Base-by-base conservation (phyloP, 2,888 invertebrate genomes). In the Platynereis dumerilii region DNA sequence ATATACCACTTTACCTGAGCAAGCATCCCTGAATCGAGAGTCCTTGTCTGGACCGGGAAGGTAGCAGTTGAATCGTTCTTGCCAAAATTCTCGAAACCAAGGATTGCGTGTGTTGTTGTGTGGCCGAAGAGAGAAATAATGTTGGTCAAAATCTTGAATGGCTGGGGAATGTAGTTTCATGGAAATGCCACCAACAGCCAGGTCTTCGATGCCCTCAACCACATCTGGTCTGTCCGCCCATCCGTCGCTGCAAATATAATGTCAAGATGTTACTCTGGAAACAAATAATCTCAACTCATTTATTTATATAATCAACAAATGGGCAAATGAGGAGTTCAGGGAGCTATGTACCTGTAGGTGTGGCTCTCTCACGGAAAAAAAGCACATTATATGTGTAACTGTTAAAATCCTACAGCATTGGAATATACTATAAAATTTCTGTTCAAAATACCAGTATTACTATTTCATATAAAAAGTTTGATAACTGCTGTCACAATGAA, bases 61-160 rank as follows among this genome's bases (percentile, higher is more conserved):
- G 42, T 69, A 73, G 80, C 91, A 91, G 74, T 88, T 86, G 83
- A 91, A 91, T 74, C 88, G 88, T 69, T 87, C 85, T 80, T 91
- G 89, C 92, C 92, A 92, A 83, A 91, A 91, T 81, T 92, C 92
- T 26, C 86, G 85, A 83, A 92, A 92, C 88, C 88, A 88, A 0
- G 91, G 91, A 83, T 92, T 92, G 60, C 90, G 85, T 7, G 83
- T 79, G 82, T 91, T 91, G 76, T 85, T 88, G 69, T 86, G 80
- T 0, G 90, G 90, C 66, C 87, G 87, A 60, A 73, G 72, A 0
- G 87, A 83, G 74, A 88, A 88, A 83, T 91, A 92, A 82, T 91
- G 88, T 5, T 87, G 80, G 78, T 91, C 90, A 68, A 86, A 86
- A 56, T 77, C 74, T 1, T 74, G 68, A n/a, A 83, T 73, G 12